Evolutionary conservation across 2,113 vertebrate genomes (phyloP), one percentile per base, ranked within the genome.

Genomic region (Psettodes erumei): DNA sequence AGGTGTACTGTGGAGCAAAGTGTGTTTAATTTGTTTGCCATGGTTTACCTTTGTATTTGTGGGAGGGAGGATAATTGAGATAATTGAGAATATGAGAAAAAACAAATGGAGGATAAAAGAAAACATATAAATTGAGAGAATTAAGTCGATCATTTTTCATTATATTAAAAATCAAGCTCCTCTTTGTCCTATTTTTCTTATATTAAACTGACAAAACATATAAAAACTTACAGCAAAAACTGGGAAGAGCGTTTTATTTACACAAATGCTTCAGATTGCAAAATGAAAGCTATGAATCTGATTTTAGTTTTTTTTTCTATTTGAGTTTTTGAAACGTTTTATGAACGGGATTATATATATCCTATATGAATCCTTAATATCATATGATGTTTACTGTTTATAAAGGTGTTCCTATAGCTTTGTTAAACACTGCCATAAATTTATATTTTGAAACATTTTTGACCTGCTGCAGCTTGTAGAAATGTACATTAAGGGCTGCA

Each of bases 21-120:
- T 82, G 78, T 74, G 71, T 60, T 77, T 54, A 77, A 50, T 10
- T 21, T 33, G n/a, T 32, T 11, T 4, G 23, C 21, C 18, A 25
- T 53, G 47, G 48, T n/a, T n/a, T 32, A 56, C 16, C 18, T 21
- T 8, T 23, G 25, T 3, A 13, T 30, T 16, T 32, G 18, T n/a
- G 30, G 25, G 9, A 11, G 19, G 4, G 19, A 21, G n/a, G 6
- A 59, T 59, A 23, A 59, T 16, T 6, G 11, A 7, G 3, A 25
- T n/a, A n/a, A n/a, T n/a, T n/a, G n/a, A n/a, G n/a, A n/a, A n/a
- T n/a, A n/a, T n/a, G n/a, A n/a, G n/a, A n/a, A n/a, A n/a, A n/a
- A n/a, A n/a, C n/a, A n/a, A n/a, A n/a, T n/a, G n/a, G n/a, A 38
- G 13, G 6, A 6, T 6, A 13, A 37, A 35, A 37, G 1, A 58